Evolutionary conservation across 2,113 vertebrate genomes (phyloP).

Genomic region (Dipodomys merriami): DNA sequence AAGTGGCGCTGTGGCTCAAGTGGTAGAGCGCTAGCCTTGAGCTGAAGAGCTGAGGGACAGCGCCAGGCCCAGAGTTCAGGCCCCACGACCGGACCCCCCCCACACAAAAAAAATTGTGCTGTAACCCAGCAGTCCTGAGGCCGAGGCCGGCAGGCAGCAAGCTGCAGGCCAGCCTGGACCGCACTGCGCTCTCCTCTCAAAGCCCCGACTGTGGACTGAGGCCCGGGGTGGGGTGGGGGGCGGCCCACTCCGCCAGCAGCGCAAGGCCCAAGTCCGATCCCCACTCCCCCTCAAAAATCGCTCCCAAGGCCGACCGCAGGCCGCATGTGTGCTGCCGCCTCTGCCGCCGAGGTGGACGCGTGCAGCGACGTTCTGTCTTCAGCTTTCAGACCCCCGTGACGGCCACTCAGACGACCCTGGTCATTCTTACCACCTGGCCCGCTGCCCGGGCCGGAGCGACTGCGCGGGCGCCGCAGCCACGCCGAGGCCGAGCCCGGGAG

Average conservation of each 20-base stretch:
- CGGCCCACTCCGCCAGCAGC: too few relatives aligned
- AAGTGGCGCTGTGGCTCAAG: too few relatives aligned
- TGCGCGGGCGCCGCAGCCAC: rapidly evolving
- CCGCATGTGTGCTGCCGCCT: too few relatives aligned
- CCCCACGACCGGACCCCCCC: too few relatives aligned
- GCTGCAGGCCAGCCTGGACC: not conserved
- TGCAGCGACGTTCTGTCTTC: not conserved
- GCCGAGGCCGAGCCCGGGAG: not conserved
- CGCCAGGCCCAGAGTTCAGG: too few relatives aligned
- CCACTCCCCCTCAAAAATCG: not conserved
- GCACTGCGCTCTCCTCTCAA: not conserved
- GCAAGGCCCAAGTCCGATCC: not conserved
- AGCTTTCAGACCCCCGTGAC: conserved; percentile 92
- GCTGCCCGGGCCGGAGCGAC: not conserved
- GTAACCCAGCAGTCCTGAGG: not conserved
- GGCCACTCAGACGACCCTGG: conserved; percentile 88
- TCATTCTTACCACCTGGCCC: conserved; percentile 41
- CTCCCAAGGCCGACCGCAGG: not conserved
- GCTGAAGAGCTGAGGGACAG: too few relatives aligned
- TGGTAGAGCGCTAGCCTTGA: too few relatives aligned
- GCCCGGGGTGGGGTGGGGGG: too few relatives aligned
- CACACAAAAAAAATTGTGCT: not conserved
- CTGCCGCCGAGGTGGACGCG: rapidly evolving
- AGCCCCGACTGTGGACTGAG: not conserved
- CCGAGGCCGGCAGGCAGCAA: not conserved